Conservation (phyloP, 2,797 vertebrate genomes). For the Crocidura indochinensis region DNA sequence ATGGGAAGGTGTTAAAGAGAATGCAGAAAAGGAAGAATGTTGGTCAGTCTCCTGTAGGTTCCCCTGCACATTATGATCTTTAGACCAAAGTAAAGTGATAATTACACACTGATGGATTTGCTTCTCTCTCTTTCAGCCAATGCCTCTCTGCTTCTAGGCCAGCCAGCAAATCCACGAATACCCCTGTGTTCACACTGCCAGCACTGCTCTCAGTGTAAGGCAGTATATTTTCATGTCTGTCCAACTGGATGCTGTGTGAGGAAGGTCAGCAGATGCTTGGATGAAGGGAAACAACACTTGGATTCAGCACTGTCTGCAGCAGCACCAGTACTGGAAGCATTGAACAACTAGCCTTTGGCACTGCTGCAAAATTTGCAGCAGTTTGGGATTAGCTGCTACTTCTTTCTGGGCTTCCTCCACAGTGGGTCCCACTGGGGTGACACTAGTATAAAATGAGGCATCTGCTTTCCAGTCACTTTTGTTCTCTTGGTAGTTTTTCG, state of each 20-base stretch:
- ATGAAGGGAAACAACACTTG: constrained; percentile 43
- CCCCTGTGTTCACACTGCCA: constrained; percentile 40
- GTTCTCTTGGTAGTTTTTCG: constrained; percentile 73
- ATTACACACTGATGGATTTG: constrained; percentile 53
- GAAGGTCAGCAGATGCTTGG: constrained; percentile 79
- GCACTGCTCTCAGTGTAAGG: constrained; percentile 57
- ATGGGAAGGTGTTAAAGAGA: neutral
- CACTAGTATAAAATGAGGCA: constrained; percentile 73
- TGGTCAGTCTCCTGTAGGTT: neutral
- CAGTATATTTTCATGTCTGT: constrained; percentile 64
- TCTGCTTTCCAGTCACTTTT: constrained; percentile 71
- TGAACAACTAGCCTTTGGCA: constrained; percentile 77
- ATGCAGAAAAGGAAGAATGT: neutral
- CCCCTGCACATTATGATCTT: constrained; percentile 31
- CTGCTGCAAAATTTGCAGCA: constrained; percentile 65
- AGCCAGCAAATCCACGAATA: constrained; percentile 59
- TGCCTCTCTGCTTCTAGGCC: constrained; percentile 51
- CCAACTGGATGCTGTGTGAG: constrained; percentile 65
- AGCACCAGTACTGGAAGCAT: constrained; percentile 4
- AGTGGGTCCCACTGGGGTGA: constrained; percentile 75
- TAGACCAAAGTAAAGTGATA: constrained; percentile 64
- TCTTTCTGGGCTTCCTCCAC: constrained; percentile 69
- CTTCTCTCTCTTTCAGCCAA: constrained; percentile 49
- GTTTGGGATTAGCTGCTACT: constrained; percentile 69
- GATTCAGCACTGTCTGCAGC: constrained; percentile 69